A percentile compares a stretch with the other conserved stretches of the same genome.
Evolutionary conservation across 1,140 invertebrate species (phyloP).

Genomic region (Drosophila mayri): DNA sequence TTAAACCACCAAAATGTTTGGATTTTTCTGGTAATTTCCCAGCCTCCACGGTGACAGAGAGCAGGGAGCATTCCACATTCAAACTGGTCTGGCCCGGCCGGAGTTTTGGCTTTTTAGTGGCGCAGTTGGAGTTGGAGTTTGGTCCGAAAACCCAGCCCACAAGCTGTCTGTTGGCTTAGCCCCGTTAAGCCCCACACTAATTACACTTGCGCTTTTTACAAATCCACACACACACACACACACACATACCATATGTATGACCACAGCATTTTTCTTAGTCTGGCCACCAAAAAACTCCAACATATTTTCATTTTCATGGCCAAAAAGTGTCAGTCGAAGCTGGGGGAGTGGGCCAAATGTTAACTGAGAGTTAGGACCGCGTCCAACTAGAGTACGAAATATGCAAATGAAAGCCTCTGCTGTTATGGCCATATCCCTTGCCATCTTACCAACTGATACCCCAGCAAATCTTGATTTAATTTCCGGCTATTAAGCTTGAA

Average conservation of each 20-base stretch:
- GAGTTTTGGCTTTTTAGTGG: slow-evolving; percentile 1
- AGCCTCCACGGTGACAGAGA: slow-evolving; percentile 4
- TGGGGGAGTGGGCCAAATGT: slow-evolving; percentile 7
- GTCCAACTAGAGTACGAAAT: slow-evolving; percentile 52
- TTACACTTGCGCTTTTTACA: slow-evolving; percentile 80
- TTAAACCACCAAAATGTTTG: not conserved
- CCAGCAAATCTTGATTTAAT: slow-evolving; percentile 77
- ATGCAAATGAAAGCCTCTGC: slow-evolving; percentile 63
- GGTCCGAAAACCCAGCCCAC: slow-evolving; percentile 44
- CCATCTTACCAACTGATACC: not conserved
- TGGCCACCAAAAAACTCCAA: slow-evolving; percentile 50
- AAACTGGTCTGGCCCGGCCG: slow-evolving; percentile 49
- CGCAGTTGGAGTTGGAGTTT: slow-evolving; percentile 1
- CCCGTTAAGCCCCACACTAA: slow-evolving; percentile 78
- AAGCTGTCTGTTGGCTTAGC: slow-evolving; percentile 66
- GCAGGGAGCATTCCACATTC: slow-evolving; percentile 10
- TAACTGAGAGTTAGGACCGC: slow-evolving; percentile 34
- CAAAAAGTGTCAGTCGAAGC: slow-evolving; percentile 58
- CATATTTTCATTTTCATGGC: slow-evolving; percentile 82
- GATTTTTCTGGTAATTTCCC: not conserved
- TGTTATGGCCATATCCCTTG: not conserved
- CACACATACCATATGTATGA: not conserved
- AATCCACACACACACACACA: slow-evolving; percentile 52
- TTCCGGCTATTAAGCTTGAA: slow-evolving; percentile 71
- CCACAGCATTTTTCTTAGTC: slow-evolving; percentile 71